phyloP scores from a whole-genome alignment of 2,113 vertebrate species.

The Solea senegalensis region DNA sequence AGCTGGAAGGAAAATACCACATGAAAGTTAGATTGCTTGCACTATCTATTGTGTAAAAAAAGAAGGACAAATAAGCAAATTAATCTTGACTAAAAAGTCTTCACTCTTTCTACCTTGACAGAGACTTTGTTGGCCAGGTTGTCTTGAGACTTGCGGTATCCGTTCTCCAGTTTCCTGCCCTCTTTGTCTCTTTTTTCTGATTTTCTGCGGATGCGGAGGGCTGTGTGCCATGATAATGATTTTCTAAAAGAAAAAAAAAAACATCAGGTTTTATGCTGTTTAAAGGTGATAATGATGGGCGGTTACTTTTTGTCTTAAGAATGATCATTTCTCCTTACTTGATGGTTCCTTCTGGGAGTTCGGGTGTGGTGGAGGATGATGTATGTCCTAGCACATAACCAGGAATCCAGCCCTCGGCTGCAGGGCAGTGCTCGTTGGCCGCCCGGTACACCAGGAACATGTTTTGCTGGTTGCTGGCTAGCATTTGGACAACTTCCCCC shows the following conservation, averaged over 20 bases:
- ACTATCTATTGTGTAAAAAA: background rate
- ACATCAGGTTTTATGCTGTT: background rate
- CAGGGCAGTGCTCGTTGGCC: slow-evolving; percentile 95
- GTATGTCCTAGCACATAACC: slow-evolving; percentile 98
- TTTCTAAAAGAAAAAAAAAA: slow-evolving; percentile 83
- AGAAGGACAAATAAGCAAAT: background rate
- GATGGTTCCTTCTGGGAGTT: slow-evolving; percentile 94
- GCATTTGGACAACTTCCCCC: slow-evolving; percentile 98
- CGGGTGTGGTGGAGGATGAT: slow-evolving; percentile 88
- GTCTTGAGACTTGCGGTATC: slow-evolving; percentile 95
- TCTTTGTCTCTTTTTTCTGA: slow-evolving; percentile 97
- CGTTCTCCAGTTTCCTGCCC: slow-evolving; percentile 88
- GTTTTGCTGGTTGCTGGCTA: slow-evolving; percentile 99
- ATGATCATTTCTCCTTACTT: slow-evolving; percentile 84
- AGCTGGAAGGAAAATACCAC: slow-evolving; percentile 83
- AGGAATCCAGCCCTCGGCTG: slow-evolving; percentile 99
- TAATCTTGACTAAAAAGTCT: background rate
- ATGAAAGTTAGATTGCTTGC: slow-evolving; percentile 1
- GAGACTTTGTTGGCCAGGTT: slow-evolving; percentile 94
- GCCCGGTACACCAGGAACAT: slow-evolving; percentile 99
- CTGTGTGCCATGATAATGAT: slow-evolving; percentile 99
- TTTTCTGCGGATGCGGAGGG: slow-evolving; percentile 96
- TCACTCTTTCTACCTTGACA: slow-evolving; percentile 87
- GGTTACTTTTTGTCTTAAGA: background rate
- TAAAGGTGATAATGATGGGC: background rate